Base-by-base conservation (phyloP, 2,797 vertebrate genomes). In the Emys orbicularis region DNA sequence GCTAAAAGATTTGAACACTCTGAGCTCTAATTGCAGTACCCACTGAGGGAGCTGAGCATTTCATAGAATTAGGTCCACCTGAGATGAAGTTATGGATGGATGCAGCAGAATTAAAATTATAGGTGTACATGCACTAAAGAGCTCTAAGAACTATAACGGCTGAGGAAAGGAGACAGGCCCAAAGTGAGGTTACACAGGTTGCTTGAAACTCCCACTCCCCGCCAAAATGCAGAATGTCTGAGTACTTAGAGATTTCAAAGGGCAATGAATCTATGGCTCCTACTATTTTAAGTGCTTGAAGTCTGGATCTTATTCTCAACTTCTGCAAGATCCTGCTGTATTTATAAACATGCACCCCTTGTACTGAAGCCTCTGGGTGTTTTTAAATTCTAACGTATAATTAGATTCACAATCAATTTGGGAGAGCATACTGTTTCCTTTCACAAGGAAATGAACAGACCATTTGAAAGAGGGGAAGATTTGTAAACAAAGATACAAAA, bases 71-170 rank as follows among this genome's bases (percentile, higher is more conserved):
- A 6, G 21, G 10, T 21, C n/a, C 10, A 37, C n/a, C 65, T 77
- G 27, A 31, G 23, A 29, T 31, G 13, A 77, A 9, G 68, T 34
- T 34, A 72, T 37, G 34, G n/a, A 21, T 19, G 11, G 37, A 72
- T 19, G 68, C 34, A 12, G 0, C 0, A 12, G 19, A 34, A 81
- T 44, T 0, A 34, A 31, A 53, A 79, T 12, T 11, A 41, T 2
- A 47, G 25, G 9, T 44, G 0, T 4, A 41, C 21, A 41, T 37
- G 1, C 18, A 12, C 19, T 41, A 6, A 68, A 34, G 34, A 0
- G 6, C 59, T 37, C 29, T 2, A 0, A 12, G 83, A 49, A 57
- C 79, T n/a, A 74, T 68, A 15, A 2, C 2, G 47, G 0, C 0
- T 1, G 8, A 56, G 53, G 23, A 16, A 29, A 47, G 74, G 44